A percentile compares a stretch with the other conserved stretches of the same genome.
Conservation (phyloP, 2,888 invertebrate genomes). For the Apamea monoglypha region DNA sequence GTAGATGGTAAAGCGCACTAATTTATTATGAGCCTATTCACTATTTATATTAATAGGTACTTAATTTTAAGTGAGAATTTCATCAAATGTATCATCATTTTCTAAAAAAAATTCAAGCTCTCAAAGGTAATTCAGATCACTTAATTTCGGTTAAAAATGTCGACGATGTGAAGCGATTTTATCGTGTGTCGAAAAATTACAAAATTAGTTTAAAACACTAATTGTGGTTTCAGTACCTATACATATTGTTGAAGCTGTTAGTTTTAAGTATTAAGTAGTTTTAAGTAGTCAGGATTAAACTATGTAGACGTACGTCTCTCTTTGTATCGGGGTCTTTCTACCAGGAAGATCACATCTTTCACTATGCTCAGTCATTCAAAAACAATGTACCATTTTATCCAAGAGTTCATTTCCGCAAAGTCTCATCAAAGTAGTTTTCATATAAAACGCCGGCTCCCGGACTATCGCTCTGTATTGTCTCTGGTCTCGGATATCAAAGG, state of each 20-base stretch:
- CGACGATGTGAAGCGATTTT: background rate
- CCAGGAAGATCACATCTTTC: background rate
- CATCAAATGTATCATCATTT: background rate
- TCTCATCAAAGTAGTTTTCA: constrained; percentile 10
- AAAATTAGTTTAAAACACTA: too few species aligned
- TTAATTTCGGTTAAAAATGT: background rate
- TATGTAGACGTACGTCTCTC: too few species aligned
- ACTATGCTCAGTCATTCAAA: background rate
- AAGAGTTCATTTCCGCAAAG: background rate
- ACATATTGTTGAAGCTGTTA: background rate
- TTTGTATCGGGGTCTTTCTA: background rate
- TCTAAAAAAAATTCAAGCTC: background rate
- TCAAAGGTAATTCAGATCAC: background rate
- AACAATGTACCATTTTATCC: background rate
- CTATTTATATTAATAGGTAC: too few species aligned
- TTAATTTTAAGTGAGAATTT: background rate
- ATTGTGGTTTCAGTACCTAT: background rate
- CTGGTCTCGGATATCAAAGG: constrained; percentile 56
- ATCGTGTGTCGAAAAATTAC: background rate
- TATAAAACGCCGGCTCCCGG: constrained; percentile 29
- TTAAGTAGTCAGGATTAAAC: background rate
- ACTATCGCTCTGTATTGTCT: constrained; percentile 39
- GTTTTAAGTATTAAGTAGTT: too few species aligned
- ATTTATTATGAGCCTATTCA: too few species aligned
- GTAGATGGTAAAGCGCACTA: too few species aligned